Evolutionary conservation across 2,113 vertebrate genomes (phyloP).

Genomic region (Ranitomeya imitator): DNA sequence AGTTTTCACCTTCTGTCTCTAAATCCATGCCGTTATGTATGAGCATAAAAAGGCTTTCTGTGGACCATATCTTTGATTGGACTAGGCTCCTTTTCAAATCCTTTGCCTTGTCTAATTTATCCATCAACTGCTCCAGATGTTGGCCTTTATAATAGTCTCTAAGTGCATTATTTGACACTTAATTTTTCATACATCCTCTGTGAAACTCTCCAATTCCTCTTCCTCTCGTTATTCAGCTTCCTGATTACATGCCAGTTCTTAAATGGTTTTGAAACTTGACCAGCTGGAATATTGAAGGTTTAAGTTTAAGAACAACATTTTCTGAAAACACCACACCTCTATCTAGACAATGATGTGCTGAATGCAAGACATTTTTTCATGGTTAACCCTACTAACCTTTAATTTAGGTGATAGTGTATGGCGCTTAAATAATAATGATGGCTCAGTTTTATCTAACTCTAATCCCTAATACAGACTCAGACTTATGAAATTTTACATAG

Average conservation of each 20-base stretch:
- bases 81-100: conserved; percentile 13
- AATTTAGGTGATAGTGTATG: conserved; percentile 24
- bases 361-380: not conserved
- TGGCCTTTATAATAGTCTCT: conserved; percentile 52
- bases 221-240: conserved; percentile 50
- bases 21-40: conserved; percentile 18
- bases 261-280: conserved; percentile 50
- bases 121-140: conserved; percentile 53
- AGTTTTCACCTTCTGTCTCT: not conserved
- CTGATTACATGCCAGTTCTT: conserved; percentile 54
- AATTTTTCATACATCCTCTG: conserved; percentile 55
- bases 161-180: conserved; percentile 54
- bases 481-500: not conserved
- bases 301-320: conserved; percentile 13
- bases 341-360: not conserved
- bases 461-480: conserved; percentile 24
- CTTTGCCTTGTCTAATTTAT: conserved; percentile 35
- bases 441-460: conserved; percentile 19
- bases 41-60: not conserved
- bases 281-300: conserved; percentile 40
- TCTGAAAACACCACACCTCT: conserved; percentile 11
- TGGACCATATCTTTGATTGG: conserved; percentile 42
- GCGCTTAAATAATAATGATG: conserved; percentile 20
- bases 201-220: conserved; percentile 52
- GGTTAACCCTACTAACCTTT: not conserved